A percentile compares a stretch with the other conserved stretches of the same genome.
Evolutionary conservation across 2,888 invertebrate genomes (phyloP).

Genomic region (Sarcophaga subvicina): DNA sequence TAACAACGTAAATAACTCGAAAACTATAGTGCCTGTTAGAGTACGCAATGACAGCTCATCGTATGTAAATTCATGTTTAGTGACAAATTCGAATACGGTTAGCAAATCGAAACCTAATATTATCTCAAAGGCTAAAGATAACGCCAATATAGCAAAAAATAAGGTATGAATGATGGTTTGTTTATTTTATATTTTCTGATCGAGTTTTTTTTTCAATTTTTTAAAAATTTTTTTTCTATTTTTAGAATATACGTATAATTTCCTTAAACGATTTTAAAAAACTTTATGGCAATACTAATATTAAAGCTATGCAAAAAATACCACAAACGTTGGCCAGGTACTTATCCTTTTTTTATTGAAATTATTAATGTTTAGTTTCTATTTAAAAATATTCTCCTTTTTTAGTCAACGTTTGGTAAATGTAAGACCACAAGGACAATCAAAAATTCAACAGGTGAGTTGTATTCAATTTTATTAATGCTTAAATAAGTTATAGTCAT

Average conservation of each 20-base stretch:
- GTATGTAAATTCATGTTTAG: constrained; percentile 28
- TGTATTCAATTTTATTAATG: not conserved
- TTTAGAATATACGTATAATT: constrained; percentile 80
- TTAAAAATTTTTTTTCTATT: constrained; percentile 19
- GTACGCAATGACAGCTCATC: constrained; percentile 58
- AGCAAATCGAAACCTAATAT: constrained; percentile 72
- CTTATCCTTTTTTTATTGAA: not conserved
- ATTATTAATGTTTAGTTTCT: not conserved
- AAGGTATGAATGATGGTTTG: constrained; percentile 45
- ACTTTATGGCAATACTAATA: constrained; percentile 77
- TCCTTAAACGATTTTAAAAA: constrained; percentile 81
- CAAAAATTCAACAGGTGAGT: constrained; percentile 73
- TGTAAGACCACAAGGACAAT: constrained; percentile 70
- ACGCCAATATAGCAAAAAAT: constrained; percentile 68
- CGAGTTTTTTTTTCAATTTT: not conserved
- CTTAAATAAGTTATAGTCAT: no score
- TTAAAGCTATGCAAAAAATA: constrained; percentile 78
- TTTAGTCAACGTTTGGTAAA: constrained; percentile 76
- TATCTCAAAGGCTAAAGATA: constrained; percentile 72
- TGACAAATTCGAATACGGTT: constrained; percentile 42
- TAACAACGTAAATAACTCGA: constrained; percentile 55
- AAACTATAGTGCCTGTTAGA: constrained; percentile 65
- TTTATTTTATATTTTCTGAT: not conserved
- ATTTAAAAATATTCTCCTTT: constrained; percentile 8
- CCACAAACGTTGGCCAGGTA: constrained; percentile 77